Evolutionary conservation across 2,113 vertebrate species (phyloP), one percentile per base, ranked within the genome.

Genomic region (Syngnathus typhle): DNA sequence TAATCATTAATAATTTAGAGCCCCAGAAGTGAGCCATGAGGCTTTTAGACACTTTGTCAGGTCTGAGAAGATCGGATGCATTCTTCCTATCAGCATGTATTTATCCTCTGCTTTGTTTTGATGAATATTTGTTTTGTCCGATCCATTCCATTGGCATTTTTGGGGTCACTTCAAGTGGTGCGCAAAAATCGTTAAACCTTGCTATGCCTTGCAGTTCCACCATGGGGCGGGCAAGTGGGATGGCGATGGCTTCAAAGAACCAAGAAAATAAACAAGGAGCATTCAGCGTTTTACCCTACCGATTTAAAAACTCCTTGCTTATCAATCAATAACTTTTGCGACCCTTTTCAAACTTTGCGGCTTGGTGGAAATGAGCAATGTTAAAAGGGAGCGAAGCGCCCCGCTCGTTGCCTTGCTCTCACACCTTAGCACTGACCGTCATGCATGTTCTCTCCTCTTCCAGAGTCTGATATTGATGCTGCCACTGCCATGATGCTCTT

Each of bases 401-500:
- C 65, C 71, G 64, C 81, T 73, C 71, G 64, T 79, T 73, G 58
- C 67, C 84, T 80, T 77, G 64, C 80, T 72, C 71, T 77, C 76
- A 78, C 79, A 68, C 67, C 75, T 54, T 72, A 85, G 78, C 79
- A 90, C 85, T 92, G 90, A 90, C 82, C 84, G 84, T 87, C 87
- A 84, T 86, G 84, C 87, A 85, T 91, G 84, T 90, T 91, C 87
- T 91, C 90, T 93, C 88, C 90, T 88, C 84, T 94, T 94, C 88
- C 92, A 99, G 97, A 98, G 86, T 98, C 95, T 78, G 96, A 99
- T 90, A 98, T 99, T 80, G 96, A 99, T 88, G 96, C 97, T 92
- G 96, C 96, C 93, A 94, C 96, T 88, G 96, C 97, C 81, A 99
- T 99, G 97, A 99, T 99, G 94, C 94, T 99, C 88, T 93, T 98